phyloP scores from a whole-genome alignment of 2,797 vertebrate genomes.

The Aratinga solstitialis region DNA sequence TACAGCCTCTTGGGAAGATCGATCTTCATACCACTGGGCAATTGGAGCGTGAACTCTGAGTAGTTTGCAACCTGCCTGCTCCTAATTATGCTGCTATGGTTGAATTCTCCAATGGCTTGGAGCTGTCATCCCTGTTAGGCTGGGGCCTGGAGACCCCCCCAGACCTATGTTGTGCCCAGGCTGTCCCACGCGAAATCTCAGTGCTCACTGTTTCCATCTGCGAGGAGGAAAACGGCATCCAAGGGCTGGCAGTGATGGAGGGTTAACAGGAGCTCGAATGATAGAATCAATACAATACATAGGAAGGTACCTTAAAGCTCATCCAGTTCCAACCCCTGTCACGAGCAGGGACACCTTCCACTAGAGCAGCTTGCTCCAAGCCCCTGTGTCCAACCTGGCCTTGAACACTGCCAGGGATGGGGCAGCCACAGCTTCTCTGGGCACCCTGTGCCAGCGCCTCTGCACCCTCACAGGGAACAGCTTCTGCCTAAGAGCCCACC shows the following conservation, averaged over 20 bases:
- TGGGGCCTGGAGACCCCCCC: not conserved
- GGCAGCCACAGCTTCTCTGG: no score
- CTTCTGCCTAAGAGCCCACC: no score
- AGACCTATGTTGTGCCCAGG: fast-evolving
- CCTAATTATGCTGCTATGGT: not conserved
- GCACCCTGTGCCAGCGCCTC: no score
- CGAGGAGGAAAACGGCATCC: fast-evolving
- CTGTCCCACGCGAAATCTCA: not conserved
- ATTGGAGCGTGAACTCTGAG: not conserved
- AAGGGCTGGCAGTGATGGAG: not conserved
- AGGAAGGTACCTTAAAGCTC: not conserved
- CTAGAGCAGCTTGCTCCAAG: not conserved
- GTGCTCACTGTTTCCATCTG: not conserved
- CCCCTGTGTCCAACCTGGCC: no score
- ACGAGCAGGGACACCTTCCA: not conserved
- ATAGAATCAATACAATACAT: not conserved
- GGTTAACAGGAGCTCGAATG: not conserved
- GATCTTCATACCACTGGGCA: fast-evolving
- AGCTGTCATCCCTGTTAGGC: not conserved
- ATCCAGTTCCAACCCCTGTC: not conserved
- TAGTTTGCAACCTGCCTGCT: not conserved
- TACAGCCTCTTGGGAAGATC: not conserved
- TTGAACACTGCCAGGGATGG: no score
- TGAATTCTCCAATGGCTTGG: not conserved
- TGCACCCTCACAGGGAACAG: no score